These are phyloP conservation scores for Sylvietta virens DNA, from an alignment of 2,113 vertebrate species.

Conservation along the genomic window DNA sequence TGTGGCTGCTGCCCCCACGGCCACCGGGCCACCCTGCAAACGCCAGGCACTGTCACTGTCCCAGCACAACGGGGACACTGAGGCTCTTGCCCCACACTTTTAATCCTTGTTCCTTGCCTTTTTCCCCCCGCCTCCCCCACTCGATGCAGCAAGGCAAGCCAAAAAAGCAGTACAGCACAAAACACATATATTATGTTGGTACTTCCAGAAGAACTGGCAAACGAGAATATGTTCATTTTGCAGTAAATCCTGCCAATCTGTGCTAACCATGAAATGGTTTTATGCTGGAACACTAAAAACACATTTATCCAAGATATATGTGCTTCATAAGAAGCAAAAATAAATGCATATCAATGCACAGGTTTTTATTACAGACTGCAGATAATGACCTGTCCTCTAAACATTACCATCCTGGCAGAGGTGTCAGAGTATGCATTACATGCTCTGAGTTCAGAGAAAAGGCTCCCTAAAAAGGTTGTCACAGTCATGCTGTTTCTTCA, in stretches of 20 bases:
- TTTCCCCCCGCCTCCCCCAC: not conserved
- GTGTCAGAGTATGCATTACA: not conserved
- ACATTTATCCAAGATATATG: not conserved
- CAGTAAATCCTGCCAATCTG: not conserved
- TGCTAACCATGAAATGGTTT: not conserved
- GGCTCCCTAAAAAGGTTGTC: not conserved
- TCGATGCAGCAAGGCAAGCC: not conserved
- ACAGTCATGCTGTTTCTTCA: not conserved
- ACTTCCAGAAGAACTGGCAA: not conserved
- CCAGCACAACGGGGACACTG: not conserved
- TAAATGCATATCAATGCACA: not conserved
- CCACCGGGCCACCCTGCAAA: not conserved
- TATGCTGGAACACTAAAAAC: not conserved
- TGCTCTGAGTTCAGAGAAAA: not conserved
- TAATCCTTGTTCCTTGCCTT: not conserved
- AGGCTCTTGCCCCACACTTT: not conserved
- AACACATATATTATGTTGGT: not conserved
- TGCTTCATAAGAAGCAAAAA: not conserved
- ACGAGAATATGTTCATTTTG: not conserved
- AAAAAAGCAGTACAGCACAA: not conserved
- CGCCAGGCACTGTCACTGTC: accelerated
- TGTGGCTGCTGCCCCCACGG: accelerated
- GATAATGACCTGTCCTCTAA: not conserved
- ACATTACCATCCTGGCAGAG: not conserved
- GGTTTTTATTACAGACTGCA: not conserved